These are phyloP conservation scores for Ichneumoninae sp. DNA, from an alignment of 2,888 invertebrate species.

Conservation along the genomic window DNA sequence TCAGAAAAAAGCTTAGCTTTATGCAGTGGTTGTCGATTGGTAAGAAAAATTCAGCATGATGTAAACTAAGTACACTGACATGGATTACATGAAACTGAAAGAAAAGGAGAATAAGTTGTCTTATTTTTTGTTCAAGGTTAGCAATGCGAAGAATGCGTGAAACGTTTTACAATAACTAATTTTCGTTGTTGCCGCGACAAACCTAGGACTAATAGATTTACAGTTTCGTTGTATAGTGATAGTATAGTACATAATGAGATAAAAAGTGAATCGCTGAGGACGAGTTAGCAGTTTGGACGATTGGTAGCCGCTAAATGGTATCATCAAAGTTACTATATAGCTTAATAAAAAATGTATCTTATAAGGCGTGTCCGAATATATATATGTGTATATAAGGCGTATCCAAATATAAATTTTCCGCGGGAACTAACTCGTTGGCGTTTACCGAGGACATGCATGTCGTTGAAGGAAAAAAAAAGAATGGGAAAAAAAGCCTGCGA, in stretches of 20 bases:
- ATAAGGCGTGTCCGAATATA: conserved; percentile 13
- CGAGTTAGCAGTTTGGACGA: conserved; percentile 31
- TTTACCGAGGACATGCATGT: conserved; percentile 27
- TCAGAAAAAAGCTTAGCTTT: conserved; percentile 31
- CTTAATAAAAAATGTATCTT: conserved; percentile 17
- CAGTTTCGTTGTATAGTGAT: conserved; percentile 25
- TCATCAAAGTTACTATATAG: conserved; percentile 31
- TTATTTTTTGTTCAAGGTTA: conserved; percentile 29
- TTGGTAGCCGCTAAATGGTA: conserved; percentile 33
- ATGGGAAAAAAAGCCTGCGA: conserved; percentile 1
- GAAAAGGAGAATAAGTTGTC: conserved; percentile 36
- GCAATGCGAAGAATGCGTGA: conserved; percentile 50
- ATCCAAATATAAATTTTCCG: background rate
- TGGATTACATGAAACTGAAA: conserved; percentile 54
- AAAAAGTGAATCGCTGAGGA: conserved; percentile 43
- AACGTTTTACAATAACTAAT: conserved; percentile 28
- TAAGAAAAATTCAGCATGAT: conserved; percentile 45
- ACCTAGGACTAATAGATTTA: conserved; percentile 24
- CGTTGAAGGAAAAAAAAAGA: background rate
- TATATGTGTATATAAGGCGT: conserved; percentile 35
- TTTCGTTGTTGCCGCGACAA: conserved; percentile 19
- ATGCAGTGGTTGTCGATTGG: conserved; percentile 56
- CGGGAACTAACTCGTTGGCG: background rate
- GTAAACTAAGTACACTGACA: conserved; percentile 51
- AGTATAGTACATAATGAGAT: conserved; percentile 34